Evolutionary conservation across 53 echinoderm and acorn worm genomes (phyloP).

Genomic region (Stichopus horrens): DNA sequence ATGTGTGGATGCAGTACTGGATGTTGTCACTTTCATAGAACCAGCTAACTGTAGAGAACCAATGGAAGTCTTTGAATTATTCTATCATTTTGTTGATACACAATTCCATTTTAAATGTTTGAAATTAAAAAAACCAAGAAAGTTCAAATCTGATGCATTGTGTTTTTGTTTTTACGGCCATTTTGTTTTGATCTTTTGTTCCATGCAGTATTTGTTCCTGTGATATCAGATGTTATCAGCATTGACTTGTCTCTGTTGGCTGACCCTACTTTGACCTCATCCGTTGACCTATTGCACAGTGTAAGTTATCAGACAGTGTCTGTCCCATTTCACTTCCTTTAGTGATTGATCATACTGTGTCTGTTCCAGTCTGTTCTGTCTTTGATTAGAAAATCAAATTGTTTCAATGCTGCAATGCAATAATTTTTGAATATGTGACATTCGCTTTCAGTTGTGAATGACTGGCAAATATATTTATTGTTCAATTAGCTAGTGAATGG

Average conservation of each 20-base stretch:
- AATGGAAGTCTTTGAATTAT: too few species aligned
- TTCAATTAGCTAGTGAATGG: too few species aligned
- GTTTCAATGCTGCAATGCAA: background rate
- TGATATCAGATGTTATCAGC: conserved; percentile 3
- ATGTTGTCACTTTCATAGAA: too few species aligned
- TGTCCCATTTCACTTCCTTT: background rate
- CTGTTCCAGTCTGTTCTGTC: background rate
- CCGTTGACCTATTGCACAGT: background rate
- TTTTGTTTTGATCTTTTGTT: background rate
- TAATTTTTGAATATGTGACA: too few species aligned
- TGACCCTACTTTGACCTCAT: conserved; percentile 1
- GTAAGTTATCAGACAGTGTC: background rate
- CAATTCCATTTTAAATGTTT: too few species aligned
- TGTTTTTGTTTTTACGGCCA: too few species aligned
- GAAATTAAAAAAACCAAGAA: background rate
- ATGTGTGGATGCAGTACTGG: too few species aligned
- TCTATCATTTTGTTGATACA: too few species aligned
- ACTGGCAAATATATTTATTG: too few species aligned
- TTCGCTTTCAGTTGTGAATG: too few species aligned
- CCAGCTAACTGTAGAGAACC: too few species aligned
- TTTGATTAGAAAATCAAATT: background rate
- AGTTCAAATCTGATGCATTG: background rate
- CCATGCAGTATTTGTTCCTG: background rate
- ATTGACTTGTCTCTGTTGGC: conserved; percentile 18
- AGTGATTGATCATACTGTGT: background rate